Evolutionary conservation across 2,888 invertebrate species (phyloP).

Genomic region (Ophonus ardosiacus): DNA sequence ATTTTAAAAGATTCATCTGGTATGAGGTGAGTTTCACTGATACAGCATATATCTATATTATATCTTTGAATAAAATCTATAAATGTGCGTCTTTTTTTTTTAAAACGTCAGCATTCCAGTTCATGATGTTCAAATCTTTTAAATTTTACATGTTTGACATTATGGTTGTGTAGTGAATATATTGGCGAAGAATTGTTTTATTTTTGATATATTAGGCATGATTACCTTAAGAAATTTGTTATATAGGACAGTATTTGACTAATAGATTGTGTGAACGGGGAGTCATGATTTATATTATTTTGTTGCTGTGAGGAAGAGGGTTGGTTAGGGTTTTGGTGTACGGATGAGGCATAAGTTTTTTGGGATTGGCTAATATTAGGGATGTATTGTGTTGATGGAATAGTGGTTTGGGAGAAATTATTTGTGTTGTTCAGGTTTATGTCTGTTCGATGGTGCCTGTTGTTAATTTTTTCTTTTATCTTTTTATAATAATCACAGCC

Average conservation of each 20-base stretch:
- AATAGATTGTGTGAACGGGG: too few species aligned
- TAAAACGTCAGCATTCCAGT: neutral
- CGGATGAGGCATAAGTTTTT: too few species aligned
- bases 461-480: neutral
- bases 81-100: constrained; percentile 5
- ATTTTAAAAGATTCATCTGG: constrained; percentile 20
- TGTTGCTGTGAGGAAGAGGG: too few species aligned
- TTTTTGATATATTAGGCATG: too few species aligned
- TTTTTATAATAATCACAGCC: neutral
- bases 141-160: too few species aligned
- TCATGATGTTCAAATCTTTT: neutral
- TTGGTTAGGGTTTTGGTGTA: too few species aligned
- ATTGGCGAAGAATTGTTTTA: too few species aligned
- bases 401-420: too few species aligned
- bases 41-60: constrained; percentile 9
- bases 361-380: neutral
- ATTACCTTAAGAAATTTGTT: too few species aligned
- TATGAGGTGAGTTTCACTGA: neutral
- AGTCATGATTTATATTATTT: too few species aligned
- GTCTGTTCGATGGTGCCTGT: neutral
- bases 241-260: too few species aligned
- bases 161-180: too few species aligned
- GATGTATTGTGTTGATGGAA: neutral
- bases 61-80: constrained; percentile 30
- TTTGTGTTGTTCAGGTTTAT: neutral